Conservation (phyloP, 2,888 invertebrate genomes). For the Meiosimyza decipiens region DNA sequence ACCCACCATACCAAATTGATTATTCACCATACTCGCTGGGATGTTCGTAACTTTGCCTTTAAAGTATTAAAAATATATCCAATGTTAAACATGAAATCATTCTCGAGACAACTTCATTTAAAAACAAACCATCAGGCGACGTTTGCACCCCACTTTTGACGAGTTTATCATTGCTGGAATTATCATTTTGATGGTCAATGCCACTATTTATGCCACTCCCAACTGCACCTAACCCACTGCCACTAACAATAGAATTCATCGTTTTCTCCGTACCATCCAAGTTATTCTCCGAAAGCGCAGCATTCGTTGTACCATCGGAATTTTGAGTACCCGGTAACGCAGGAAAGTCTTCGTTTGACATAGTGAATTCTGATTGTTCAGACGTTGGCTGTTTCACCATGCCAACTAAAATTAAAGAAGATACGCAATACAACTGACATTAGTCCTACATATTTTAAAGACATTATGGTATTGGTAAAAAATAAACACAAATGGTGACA, state of each 20-base stretch:
- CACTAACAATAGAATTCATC: conserved; percentile 65
- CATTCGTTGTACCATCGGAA: conserved; percentile 70
- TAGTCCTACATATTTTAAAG: no score
- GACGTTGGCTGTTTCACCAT: conserved; percentile 95
- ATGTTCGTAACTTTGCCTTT: conserved; percentile 97
- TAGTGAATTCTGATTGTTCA: conserved; percentile 93
- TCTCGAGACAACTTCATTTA: neutral
- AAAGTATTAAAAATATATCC: conserved; percentile 46
- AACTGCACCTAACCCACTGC: conserved; percentile 54
- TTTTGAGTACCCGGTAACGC: conserved; percentile 94
- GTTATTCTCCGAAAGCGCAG: conserved; percentile 62
- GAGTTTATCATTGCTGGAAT: conserved; percentile 69
- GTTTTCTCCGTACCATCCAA: conserved; percentile 66
- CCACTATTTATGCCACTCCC: conserved; percentile 58
- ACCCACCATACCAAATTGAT: conserved; percentile 99
- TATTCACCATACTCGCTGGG: conserved; percentile 97
- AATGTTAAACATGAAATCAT: neutral
- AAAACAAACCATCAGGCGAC: conserved; percentile 83
- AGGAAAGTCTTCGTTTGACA: conserved; percentile 99
- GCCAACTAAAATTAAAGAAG: conserved; percentile 73
- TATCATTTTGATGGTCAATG: conserved; percentile 64
- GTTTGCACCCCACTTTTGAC: conserved; percentile 91
- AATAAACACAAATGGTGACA: no score
- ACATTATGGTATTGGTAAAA: no score
- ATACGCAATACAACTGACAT: neutral